These are phyloP conservation scores for Caenorhabditis virilis DNA, from an alignment of 2,888 invertebrate genomes.

Conservation along the genomic window DNA sequence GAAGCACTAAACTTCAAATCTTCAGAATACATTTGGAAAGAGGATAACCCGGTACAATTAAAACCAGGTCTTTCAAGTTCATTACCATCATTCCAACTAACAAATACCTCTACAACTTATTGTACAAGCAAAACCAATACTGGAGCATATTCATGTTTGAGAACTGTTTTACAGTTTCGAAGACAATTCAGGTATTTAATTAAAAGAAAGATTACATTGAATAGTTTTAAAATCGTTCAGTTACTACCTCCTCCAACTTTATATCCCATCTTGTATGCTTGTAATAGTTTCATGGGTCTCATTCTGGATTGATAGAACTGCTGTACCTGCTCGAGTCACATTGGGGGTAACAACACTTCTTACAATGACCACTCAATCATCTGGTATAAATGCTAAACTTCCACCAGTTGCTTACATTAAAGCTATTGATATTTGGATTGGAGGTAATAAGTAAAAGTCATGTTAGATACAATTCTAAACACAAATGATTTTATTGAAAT, in stretches of 20 bases:
- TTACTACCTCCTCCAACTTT: conserved; percentile 98
- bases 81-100: conserved; percentile 84
- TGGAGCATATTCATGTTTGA: conserved; percentile 93
- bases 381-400: conserved; percentile 65
- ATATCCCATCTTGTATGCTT: conserved; percentile 87
- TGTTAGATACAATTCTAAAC: background rate
- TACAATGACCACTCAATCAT: conserved; percentile 88
- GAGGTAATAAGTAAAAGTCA: conserved; percentile 30
- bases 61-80: conserved; percentile 74
- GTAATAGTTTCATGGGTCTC: conserved; percentile 66
- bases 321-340: conserved; percentile 58
- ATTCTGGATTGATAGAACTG: conserved; percentile 62
- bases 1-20: conserved; percentile 1
- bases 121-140: conserved; percentile 96
- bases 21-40: conserved; percentile 84
- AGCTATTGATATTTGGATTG: conserved; percentile 69
- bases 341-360: conserved; percentile 92
- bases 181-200: conserved; percentile 84
- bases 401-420: conserved; percentile 86
- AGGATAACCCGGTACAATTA: conserved; percentile 87
- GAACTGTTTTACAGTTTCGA: conserved; percentile 92
- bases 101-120: conserved; percentile 90
- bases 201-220: background rate
- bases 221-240: conserved; percentile 73
- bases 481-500: background rate